Conservation (phyloP, 2,888 invertebrate species). For the Argyresthia albistria region DNA sequence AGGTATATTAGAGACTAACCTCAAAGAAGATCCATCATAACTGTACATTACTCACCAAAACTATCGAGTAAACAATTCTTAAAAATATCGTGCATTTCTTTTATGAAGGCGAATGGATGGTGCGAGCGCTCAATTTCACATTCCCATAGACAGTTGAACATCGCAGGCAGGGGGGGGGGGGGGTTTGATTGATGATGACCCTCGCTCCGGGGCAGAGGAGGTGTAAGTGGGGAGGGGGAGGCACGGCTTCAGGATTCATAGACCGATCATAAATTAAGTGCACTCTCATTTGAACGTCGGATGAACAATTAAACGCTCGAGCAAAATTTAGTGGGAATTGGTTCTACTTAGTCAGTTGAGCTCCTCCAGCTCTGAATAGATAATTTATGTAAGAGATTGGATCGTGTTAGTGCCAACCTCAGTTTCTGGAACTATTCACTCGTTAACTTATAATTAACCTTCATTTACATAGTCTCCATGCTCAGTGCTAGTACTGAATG, state of each 20-base stretch:
- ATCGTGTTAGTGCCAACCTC: too few relatives aligned
- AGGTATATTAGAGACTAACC: too few relatives aligned
- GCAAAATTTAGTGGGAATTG: slow-evolving; percentile 21
- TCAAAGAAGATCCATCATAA: not conserved
- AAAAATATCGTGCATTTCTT: not conserved
- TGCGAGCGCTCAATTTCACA: not conserved
- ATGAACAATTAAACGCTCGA: slow-evolving; percentile 16
- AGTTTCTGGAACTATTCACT: too few relatives aligned
- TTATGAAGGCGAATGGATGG: not conserved
- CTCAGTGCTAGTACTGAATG: too few relatives aligned
- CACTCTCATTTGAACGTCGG: slow-evolving; percentile 22
- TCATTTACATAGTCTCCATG: too few relatives aligned
- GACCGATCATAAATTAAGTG: slow-evolving; percentile 32
- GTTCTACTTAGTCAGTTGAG: not conserved
- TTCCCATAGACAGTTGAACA: not conserved
- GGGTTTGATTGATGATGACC: slow-evolving; percentile 21
- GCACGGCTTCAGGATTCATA: slow-evolving; percentile 3
- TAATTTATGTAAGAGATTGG: not conserved
- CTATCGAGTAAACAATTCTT: not conserved
- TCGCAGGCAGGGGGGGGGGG: not conserved
- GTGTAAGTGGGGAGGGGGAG: not conserved
- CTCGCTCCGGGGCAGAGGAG: not conserved
- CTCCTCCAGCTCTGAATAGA: not conserved
- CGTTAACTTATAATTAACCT: too few relatives aligned
- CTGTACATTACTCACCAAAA: not conserved